Conservation (phyloP, 2,113 vertebrate species). For the Leucopsar rothschildi region DNA sequence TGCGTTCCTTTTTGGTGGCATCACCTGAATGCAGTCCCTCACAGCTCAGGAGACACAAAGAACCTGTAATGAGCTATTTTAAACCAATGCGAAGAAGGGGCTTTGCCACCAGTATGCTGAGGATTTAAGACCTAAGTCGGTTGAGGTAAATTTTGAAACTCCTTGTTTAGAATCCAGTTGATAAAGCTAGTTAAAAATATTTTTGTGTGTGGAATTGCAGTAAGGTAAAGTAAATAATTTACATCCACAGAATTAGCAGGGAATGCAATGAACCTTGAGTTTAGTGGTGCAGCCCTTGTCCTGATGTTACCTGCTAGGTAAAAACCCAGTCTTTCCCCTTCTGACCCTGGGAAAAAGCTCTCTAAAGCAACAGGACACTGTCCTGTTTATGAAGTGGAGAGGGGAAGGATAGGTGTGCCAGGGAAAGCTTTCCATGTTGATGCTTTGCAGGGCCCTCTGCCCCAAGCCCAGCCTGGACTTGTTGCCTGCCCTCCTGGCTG, state of each 20-base stretch:
- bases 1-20: neutral
- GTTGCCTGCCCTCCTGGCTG: neutral
- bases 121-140: neutral
- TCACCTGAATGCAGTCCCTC: neutral
- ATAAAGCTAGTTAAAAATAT: neutral
- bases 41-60: rapidly evolving
- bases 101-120: neutral
- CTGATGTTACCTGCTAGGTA: neutral
- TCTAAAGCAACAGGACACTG: neutral
- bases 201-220: neutral
- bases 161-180: neutral
- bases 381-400: neutral
- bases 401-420: neutral
- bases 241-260: neutral
- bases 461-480: rapidly evolving
- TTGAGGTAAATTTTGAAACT: neutral
- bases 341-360: neutral
- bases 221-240: neutral
- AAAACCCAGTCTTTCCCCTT: neutral
- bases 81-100: rapidly evolving
- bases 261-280: neutral
- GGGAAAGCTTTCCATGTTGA: rapidly evolving
- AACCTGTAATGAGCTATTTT: neutral
- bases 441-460: rapidly evolving
- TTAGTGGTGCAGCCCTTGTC: neutral